Conservation (phyloP, 2,797 vertebrate species). For the Peromyscus melanophrys region DNA sequence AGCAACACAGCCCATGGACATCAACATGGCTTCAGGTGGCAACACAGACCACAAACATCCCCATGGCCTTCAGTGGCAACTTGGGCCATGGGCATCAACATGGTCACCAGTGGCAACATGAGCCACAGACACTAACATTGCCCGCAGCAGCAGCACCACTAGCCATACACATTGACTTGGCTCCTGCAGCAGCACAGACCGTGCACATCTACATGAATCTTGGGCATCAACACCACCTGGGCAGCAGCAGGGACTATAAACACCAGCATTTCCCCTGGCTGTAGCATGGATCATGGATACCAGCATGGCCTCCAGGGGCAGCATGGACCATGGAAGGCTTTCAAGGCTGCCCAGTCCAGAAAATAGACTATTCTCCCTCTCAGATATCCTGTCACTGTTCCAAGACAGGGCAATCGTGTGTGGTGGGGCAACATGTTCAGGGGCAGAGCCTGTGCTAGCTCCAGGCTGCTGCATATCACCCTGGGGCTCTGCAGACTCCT, state of each 20-base stretch:
- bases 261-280: background rate
- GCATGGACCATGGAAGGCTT: background rate
- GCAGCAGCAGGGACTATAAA: background rate
- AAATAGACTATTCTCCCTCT: background rate
- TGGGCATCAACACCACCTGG: background rate
- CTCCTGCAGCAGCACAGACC: too few species aligned
- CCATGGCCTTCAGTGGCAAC: background rate
- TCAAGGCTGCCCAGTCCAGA: background rate
- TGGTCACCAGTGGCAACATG: background rate
- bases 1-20: background rate
- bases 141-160: background rate
- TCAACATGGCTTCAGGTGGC: background rate
- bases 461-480: background rate
- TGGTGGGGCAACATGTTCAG: background rate
- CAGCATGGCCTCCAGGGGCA: background rate
- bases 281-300: background rate
- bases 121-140: background rate
- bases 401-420: background rate
- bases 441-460: background rate
- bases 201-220: background rate
- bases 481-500: background rate
- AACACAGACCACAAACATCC: background rate
- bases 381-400: background rate
- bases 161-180: background rate
- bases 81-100: background rate